These are phyloP conservation scores for Drosophila bipectinata DNA, from an alignment of 1,140 invertebrate genomes.

Conservation along the genomic window DNA sequence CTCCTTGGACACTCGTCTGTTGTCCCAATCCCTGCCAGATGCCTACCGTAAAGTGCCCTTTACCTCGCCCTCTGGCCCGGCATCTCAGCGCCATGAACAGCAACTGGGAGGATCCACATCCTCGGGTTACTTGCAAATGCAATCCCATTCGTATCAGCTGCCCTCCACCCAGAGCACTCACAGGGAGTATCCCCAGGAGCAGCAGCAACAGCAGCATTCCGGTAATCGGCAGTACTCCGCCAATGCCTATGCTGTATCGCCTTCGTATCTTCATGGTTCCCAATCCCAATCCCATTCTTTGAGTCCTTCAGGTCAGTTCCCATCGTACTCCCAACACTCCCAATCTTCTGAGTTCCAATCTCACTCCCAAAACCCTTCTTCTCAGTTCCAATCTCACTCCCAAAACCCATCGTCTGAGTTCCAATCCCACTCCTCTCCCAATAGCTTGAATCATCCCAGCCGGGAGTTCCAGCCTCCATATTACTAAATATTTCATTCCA, in stretches of 20 bases:
- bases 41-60: constrained; percentile 41
- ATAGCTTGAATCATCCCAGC: constrained; percentile 39
- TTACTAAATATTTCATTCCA: constrained; percentile 21
- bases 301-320: too few species aligned
- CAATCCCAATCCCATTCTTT: not conserved
- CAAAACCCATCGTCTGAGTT: too few species aligned
- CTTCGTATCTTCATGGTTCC: not conserved
- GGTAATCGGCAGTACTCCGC: constrained; percentile 12
- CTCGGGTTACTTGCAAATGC: constrained; percentile 52
- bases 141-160: constrained; percentile 63
- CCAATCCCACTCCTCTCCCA: not conserved
- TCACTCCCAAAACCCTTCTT: not conserved
- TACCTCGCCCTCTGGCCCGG: not conserved
- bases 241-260: constrained; percentile 17
- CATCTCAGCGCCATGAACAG: constrained; percentile 6
- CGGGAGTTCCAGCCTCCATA: constrained; percentile 62
- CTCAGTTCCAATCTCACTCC: too few species aligned
- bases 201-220: constrained; percentile 1
- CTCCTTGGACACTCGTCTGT: constrained; percentile 24
- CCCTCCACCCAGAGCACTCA: constrained; percentile 33
- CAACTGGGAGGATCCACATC: constrained; percentile 1
- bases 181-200: constrained; percentile 21
- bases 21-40: constrained; percentile 52
- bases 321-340: too few species aligned
- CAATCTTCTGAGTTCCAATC: not conserved